phyloP scores from a whole-genome alignment of 2,113 vertebrate genomes.

The Hemibagrus wyckioides region DNA sequence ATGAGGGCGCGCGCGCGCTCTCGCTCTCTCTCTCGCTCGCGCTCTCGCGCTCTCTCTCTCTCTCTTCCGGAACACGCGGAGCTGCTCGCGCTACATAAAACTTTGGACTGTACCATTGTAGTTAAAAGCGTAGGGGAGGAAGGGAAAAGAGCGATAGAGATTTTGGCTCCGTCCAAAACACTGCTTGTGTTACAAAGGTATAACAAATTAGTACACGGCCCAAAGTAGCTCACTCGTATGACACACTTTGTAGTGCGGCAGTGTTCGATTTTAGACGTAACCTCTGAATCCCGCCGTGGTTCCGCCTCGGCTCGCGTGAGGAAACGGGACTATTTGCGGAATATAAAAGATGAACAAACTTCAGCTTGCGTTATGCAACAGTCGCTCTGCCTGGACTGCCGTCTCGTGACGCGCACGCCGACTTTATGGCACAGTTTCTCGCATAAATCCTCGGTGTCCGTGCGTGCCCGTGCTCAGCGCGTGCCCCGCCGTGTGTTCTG shows the following conservation, averaged over 20 bases:
- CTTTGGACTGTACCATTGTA: constrained; percentile 38
- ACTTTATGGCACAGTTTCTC: not conserved
- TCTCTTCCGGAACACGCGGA: not conserved
- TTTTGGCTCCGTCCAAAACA: not conserved
- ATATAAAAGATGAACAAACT: constrained; percentile 43
- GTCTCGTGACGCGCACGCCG: constrained; percentile 4
- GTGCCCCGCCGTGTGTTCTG: not conserved
- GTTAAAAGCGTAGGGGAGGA: not conserved
- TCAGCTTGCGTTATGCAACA: constrained; percentile 12
- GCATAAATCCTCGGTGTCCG: not conserved
- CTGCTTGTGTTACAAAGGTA: not conserved
- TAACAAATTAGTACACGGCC: not conserved
- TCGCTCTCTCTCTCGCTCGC: no score
- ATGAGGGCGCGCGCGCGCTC: no score
- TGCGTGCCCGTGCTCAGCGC: not conserved
- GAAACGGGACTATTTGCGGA: constrained; percentile 5
- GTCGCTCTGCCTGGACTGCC: not conserved
- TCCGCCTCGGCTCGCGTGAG: constrained; percentile 30
- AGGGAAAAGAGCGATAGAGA: not conserved
- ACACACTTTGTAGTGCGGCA: not conserved
- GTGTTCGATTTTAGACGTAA: constrained; percentile 2
- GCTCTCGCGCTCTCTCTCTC: no score
- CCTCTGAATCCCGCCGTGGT: constrained; percentile 14
- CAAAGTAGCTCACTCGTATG: not conserved
- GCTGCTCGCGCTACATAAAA: not conserved